Conservation (phyloP, 1,140 invertebrate genomes). For the Teleogryllus occipitalis region DNA sequence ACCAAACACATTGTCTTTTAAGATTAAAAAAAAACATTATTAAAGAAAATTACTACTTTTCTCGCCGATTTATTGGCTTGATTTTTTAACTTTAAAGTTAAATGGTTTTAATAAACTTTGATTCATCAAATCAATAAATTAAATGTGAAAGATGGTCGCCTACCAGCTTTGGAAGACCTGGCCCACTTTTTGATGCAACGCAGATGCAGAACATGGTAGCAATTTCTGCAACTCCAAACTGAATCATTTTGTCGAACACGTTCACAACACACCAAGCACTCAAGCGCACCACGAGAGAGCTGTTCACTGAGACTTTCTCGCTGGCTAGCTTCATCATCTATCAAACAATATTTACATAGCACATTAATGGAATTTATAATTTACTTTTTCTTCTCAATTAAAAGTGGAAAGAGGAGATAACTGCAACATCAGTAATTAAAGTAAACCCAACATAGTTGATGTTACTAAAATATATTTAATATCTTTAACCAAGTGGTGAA, state of each 20-base stretch:
- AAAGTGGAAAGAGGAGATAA: background rate
- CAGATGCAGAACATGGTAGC: constrained; percentile 86
- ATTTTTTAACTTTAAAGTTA: too few relatives aligned
- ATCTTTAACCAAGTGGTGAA: background rate
- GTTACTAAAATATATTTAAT: background rate
- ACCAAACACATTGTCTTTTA: too few relatives aligned
- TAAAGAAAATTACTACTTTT: too few relatives aligned
- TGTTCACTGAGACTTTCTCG: constrained; percentile 73
- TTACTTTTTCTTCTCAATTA: background rate
- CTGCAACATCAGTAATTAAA: too few relatives aligned
- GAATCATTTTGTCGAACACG: constrained; percentile 63
- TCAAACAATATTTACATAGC: background rate
- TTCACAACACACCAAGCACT: constrained; percentile 92
- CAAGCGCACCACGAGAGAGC: constrained; percentile 63
- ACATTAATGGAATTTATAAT: background rate
- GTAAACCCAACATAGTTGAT: background rate
- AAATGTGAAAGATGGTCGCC: constrained; percentile 24
- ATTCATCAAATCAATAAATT: too few relatives aligned
- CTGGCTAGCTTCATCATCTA: constrained; percentile 50
- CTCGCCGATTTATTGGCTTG: too few relatives aligned
- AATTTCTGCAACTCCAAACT: constrained; percentile 84
- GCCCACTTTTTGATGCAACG: constrained; percentile 89
- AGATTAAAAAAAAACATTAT: too few relatives aligned
- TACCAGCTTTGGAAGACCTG: constrained; percentile 62
- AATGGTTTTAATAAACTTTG: too few relatives aligned